These are phyloP conservation scores for Pteromalus puparum DNA, from an alignment of 1,140 invertebrate species.

Conservation along the genomic window DNA sequence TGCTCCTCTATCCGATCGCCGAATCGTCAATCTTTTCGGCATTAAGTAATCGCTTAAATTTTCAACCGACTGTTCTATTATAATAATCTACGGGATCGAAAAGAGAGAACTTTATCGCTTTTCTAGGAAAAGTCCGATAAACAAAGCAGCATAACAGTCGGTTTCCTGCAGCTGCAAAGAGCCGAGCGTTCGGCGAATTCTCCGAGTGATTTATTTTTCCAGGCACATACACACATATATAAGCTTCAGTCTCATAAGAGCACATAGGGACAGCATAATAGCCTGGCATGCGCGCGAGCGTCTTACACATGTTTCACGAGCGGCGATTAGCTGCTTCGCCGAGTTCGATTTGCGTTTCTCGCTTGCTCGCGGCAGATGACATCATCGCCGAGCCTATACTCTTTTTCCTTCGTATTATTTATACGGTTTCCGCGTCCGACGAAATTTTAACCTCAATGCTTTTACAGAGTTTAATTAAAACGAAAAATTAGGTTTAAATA, in stretches of 20 bases:
- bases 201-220: background rate
- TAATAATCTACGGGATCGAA: too few relatives aligned
- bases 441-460: background rate
- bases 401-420: background rate
- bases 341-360: constrained; percentile 20
- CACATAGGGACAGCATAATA: background rate
- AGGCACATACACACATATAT: background rate
- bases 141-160: background rate
- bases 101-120: too few relatives aligned
- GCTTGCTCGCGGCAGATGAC: constrained; percentile 6
- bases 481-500: background rate
- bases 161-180: background rate
- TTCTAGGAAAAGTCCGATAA: background rate
- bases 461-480: background rate
- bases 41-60: background rate
- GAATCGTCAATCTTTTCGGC: too few relatives aligned
- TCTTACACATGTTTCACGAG: constrained; percentile 10
- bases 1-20: background rate
- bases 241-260: background rate
- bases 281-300: background rate
- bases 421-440: background rate
- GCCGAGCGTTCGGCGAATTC: background rate
- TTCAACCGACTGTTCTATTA: too few relatives aligned
- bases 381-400: constrained; percentile 12
- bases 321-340: background rate